Base-by-base conservation (phyloP, 2,888 invertebrate species). In the Coelogynopora nodosa region DNA sequence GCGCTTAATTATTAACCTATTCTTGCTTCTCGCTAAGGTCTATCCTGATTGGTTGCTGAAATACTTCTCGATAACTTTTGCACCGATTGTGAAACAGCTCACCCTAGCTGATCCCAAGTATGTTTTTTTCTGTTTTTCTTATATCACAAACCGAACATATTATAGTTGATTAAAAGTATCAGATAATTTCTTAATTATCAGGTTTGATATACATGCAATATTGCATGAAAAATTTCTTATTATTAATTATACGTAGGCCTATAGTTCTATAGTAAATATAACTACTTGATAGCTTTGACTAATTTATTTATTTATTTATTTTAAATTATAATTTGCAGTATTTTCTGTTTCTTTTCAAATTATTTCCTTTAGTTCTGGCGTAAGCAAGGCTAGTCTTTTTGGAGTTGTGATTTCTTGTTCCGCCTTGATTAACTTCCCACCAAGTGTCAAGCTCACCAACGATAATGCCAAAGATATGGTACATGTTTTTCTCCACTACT, bases 31-130 rank as follows among this genome's bases (percentile, higher is more conserved):
- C 2, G 74, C 74, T 26, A 74, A 26, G 23, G 27, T 74, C 74
- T 74, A 74, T 74, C 74, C 74, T 26, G 74, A 74, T n/a, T 74
- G 74, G 74, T 26, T 74, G 74, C 74, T 74, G 2, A 74, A 74
- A 23, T 74, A 74, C 74, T 74, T 23, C 23, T 2, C 74, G 2
- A 74, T 23, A 23, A 74, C 23, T 5, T 74, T 74, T 74, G 74
- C 74, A 2, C 23, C 23, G 2, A 74, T 74, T 74, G 74, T 74
- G 2, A 74, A 74, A 26, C 74, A 74, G 27, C 23, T 74, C 2
- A 74, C 10, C 23, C 23, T 74, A 26, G 74, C 74, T 74, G 74
- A 74, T 23, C 74, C 74, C 2, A 74, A 74, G 74, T 74, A 74
- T n/a, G 74, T 26, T 49, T 49, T 49, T 49, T 49, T 49, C 49